phyloP scores from a whole-genome alignment of 1,140 invertebrate genomes.

The Acromyrmex charruanus region DNA sequence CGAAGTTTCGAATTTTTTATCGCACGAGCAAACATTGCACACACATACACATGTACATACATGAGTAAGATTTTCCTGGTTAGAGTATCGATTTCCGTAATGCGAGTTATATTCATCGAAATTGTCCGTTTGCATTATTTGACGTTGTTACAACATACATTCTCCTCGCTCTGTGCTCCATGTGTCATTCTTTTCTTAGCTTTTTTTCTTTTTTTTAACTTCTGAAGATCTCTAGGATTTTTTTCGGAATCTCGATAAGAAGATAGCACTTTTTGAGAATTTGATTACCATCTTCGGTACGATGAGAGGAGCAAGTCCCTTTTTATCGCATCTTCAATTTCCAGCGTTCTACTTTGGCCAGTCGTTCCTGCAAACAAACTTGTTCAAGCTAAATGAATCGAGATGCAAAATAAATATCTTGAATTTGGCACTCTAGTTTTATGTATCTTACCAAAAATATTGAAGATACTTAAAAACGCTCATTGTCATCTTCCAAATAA shows the following conservation, averaged over 20 bases:
- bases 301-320: neutral
- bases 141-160: slow-evolving; percentile 23
- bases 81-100: slow-evolving; percentile 47
- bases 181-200: neutral
- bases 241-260: neutral
- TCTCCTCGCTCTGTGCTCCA: neutral
- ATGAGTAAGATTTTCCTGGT: slow-evolving; percentile 18
- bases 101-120: slow-evolving; percentile 29
- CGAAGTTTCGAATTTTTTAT: slow-evolving; percentile 53
- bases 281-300: slow-evolving; percentile 14
- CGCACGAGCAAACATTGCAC: neutral
- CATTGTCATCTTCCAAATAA: neutral
- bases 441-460: neutral
- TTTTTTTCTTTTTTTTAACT: neutral
- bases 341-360: neutral
- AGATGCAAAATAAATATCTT: neutral
- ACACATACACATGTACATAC: too few relatives aligned
- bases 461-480: neutral
- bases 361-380: neutral
- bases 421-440: neutral
- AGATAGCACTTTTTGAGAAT: slow-evolving; percentile 31
- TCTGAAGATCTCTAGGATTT: neutral
- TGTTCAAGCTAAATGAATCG: slow-evolving; percentile 12
- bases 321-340: slow-evolving; percentile 28
- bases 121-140: slow-evolving; percentile 28